phyloP scores from a whole-genome alignment of 2,888 invertebrate species.

The Allolobophora icterica region DNA sequence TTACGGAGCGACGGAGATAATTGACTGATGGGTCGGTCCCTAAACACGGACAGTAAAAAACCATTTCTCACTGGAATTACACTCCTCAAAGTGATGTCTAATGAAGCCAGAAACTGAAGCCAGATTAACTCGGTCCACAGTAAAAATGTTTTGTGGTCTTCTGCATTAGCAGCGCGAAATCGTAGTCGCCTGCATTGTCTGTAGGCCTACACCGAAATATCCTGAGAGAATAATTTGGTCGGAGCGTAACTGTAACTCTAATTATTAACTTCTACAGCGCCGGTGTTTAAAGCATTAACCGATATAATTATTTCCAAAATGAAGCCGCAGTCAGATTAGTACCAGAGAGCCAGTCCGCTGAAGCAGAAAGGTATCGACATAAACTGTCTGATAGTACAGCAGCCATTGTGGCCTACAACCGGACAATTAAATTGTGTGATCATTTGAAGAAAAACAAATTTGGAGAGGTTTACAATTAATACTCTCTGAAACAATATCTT shows the following conservation, averaged over 20 bases:
- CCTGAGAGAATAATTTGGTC: background rate
- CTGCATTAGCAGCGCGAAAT: background rate
- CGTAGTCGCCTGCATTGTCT: background rate
- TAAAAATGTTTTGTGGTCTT: background rate
- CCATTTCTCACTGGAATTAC: conserved; percentile 2
- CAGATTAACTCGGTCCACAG: background rate
- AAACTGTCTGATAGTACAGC: too few relatives aligned
- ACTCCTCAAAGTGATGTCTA: conserved; percentile 3
- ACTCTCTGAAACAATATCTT: too few relatives aligned
- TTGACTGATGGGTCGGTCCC: background rate
- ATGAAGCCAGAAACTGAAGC: background rate
- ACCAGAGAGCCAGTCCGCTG: too few relatives aligned
- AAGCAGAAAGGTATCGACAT: too few relatives aligned
- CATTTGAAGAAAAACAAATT: too few relatives aligned
- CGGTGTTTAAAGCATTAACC: too few relatives aligned
- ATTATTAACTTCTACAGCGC: background rate
- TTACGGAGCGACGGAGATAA: background rate
- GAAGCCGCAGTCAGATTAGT: too few relatives aligned
- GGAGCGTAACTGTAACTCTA: background rate
- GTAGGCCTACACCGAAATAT: background rate
- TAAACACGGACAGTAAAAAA: background rate
- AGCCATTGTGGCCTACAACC: too few relatives aligned
- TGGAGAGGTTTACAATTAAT: too few relatives aligned
- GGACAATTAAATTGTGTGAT: too few relatives aligned
- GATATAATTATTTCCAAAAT: too few relatives aligned